Base-by-base conservation (phyloP, 2,888 invertebrate genomes). In the Gymnoscelis rufifasciata region DNA sequence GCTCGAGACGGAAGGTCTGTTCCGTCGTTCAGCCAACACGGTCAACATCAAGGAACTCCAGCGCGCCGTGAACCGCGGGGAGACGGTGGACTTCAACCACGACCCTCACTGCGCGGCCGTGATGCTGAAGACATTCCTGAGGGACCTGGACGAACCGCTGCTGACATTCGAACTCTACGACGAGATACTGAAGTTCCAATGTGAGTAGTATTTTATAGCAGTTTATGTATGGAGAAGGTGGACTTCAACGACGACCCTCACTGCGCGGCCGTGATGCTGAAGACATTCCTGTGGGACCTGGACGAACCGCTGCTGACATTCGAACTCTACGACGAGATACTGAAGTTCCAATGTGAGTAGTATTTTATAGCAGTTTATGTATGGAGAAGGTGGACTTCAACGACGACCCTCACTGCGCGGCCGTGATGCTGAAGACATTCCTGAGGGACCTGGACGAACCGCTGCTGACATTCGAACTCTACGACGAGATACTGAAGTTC, bases 71-170 rank as follows among this genome's bases (percentile, higher is more conserved):
- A 97, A 99, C 84, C 90, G 91, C 54, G 98, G 98, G n/a, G 91
- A 95, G 77, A 81, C 90, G 52, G 90, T 97, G 51, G 88, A 93
- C 68, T 95, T 97, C 88, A 84, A 91, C 60, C 91, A 91, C 5
- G 94, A 96, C 81, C 94, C 96, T 0, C 97, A 99, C 77, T 93
- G 95, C 61, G 96, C 99, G 8, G 98, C 99, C 1, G 98, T 97
- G 11, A 90, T 99, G 43, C 88, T 99, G 44, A 99, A 99, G 88
- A 96, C 96, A 29, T 99, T 98, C 84, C 90, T 99, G 0, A 88
- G 95, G 36, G 97, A 98, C 74, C 86, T 99, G 38, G 94, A 94
- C 56, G 98, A 99, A 72, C 98, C 98, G 0, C 82, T 99, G 37
- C 90, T 98, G 78, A 98, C 98, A 0, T 97, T 93, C 76, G 97